Conservation (phyloP, 1,140 invertebrate species). For the Saxidomus purpurata region DNA sequence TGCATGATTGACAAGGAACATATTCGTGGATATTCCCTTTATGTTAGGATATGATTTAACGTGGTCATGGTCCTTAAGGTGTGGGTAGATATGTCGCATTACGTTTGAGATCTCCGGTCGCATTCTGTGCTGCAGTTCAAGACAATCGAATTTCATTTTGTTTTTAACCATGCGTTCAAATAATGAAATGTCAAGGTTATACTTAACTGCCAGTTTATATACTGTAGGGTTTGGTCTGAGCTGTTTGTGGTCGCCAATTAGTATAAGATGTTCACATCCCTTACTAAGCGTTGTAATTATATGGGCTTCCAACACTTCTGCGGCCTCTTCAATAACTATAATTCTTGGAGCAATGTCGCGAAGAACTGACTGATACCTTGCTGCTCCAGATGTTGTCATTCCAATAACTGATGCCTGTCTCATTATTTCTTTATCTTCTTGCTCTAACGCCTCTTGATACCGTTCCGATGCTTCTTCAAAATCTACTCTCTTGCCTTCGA, state of each 20-base stretch:
- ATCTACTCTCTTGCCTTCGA: slow-evolving; percentile 37
- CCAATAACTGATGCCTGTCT: slow-evolving; percentile 79
- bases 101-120: slow-evolving; percentile 84
- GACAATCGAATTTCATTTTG: slow-evolving; percentile 78
- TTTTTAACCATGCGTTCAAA: slow-evolving; percentile 86
- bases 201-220: slow-evolving; percentile 81
- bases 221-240: slow-evolving; percentile 86
- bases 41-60: slow-evolving; percentile 80
- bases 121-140: slow-evolving; percentile 78
- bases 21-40: slow-evolving; percentile 81
- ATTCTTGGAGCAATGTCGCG: slow-evolving; percentile 77
- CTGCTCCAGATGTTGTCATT: slow-evolving; percentile 84
- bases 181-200: slow-evolving; percentile 85
- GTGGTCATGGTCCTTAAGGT: slow-evolving; percentile 79
- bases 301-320: slow-evolving; percentile 84
- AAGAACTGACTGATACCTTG: slow-evolving; percentile 73
- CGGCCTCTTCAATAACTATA: slow-evolving; percentile 84
- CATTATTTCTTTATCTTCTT: slow-evolving; percentile 79
- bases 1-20: slow-evolving; percentile 85
- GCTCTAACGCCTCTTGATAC: slow-evolving; percentile 69
- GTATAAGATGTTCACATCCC: slow-evolving; percentile 92
- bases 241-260: slow-evolving; percentile 92
- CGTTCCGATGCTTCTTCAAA: slow-evolving; percentile 66
- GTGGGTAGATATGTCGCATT: slow-evolving; percentile 84
- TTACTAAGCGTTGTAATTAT: slow-evolving; percentile 88